A percentile compares a stretch with the other conserved stretches of the same genome.
These are phyloP conservation scores for Scaptomyza caliginosa DNA, from an alignment of 2,888 invertebrate species.

Conservation along the genomic window DNA sequence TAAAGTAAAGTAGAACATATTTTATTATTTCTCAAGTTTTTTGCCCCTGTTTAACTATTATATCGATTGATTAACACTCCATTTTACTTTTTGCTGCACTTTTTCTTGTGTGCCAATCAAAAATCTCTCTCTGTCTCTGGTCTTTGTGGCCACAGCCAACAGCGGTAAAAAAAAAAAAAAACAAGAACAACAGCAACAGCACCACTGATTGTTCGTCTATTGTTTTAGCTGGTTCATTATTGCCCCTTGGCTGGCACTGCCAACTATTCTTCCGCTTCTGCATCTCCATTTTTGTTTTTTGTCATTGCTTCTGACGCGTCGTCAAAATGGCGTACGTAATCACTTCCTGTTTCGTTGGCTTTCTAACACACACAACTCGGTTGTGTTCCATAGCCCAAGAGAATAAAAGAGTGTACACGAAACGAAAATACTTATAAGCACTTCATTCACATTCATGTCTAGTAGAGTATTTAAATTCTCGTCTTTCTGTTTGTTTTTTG, in stretches of 20 bases:
- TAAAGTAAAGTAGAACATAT: no score
- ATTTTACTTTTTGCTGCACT: neutral
- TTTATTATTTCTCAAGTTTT: no score
- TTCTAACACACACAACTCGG: slow-evolving; percentile 34
- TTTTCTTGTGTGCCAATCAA: neutral
- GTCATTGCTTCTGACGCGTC: slow-evolving; percentile 63
- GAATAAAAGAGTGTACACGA: neutral
- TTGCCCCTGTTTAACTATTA: no score
- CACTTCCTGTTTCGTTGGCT: slow-evolving; percentile 68
- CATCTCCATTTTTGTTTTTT: slow-evolving; percentile 16
- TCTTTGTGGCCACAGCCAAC: slow-evolving; percentile 33
- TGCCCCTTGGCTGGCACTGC: slow-evolving; percentile 34
- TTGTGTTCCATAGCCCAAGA: neutral
- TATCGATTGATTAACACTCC: neutral
- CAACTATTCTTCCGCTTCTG: slow-evolving; percentile 6
- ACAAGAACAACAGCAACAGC: slow-evolving; percentile 7
- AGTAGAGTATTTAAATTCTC: slow-evolving; percentile 6
- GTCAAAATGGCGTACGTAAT: slow-evolving; percentile 74
- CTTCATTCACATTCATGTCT: no score
- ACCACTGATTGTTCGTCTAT: slow-evolving; percentile 61
- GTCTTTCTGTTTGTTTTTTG: neutral
- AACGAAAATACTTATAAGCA: no score
- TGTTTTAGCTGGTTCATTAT: slow-evolving; percentile 73
- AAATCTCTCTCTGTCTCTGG: slow-evolving; percentile 36
- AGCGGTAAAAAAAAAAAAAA: no score